Base-by-base conservation (phyloP, 2,888 invertebrate genomes). In the Carterocephalus palaemon region DNA sequence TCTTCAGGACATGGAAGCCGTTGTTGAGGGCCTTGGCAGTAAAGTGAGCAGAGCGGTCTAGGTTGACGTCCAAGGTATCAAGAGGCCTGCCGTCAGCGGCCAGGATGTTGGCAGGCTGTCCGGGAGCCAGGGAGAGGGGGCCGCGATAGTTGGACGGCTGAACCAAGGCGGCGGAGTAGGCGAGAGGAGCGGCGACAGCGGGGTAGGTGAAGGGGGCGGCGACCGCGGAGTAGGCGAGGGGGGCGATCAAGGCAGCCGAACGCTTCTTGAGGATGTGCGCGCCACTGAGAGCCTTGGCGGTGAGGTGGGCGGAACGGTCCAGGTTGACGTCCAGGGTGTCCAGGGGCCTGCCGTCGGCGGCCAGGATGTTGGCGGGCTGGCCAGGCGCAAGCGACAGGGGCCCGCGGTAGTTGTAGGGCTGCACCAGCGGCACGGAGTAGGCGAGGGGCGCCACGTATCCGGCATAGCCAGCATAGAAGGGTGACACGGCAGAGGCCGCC, bases 271-370 rank as follows among this genome's bases (percentile, higher is more conserved):
- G 48, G 26, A 62, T 45, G 54, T 80, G 81, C 34, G 77, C 46
- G 34, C 59, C 63, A 19, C 65, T 64, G 8, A 76, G 54, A 1
- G 80, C 76, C 60, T 84, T 83, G 13, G 84, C 80, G 26, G 78
- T 73, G 59, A 64, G 61, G 60, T 84, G 85, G 5, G 81, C 81
- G 12, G 80, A 70, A 54, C 81, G 82, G 68, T 84, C 83, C 63
- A 80, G 51, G 70, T 84, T 84, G 20, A 85, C 85, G 31, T 83
- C 84, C 57, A 82, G 54, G 28, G 85, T 85, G 56, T 84, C 85
- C 22, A 85, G 63, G 2, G 85, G 85, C 59, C 81, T 74, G 66
- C 85, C 82, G 56, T 78, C 81, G 17, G 82, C 70, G 2, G 64
- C 80, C 45, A 83, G 60, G 48, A 85, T 70, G 68, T 75, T 79